Base-by-base conservation (phyloP, 2,113 vertebrate genomes). In the Cygnus atratus region DNA sequence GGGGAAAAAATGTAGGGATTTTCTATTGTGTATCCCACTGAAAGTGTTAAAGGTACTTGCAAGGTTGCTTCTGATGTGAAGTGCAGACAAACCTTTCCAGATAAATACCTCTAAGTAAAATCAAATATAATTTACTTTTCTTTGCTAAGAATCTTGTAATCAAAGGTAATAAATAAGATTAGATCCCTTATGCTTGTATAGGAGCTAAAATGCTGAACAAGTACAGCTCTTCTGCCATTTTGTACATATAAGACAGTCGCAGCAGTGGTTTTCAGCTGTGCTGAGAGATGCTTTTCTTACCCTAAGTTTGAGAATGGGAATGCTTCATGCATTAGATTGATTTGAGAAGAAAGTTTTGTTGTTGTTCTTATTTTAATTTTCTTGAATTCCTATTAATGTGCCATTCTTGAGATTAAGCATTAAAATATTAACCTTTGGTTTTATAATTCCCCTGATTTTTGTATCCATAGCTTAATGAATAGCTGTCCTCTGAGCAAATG, bases 401-500 rank as follows among this genome's bases (percentile, higher is more conserved):
- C 14, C 22, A n/a, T 75, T 65, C 74, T 68, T 71, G 62, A 74
- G n/a, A 55, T 5, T n/a, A 61, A 68, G 9, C 13, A 8, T 63
- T 68, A 25, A 52, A 26, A 29, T 62, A 13, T 52, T 80, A 89
- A 85, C 35, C 48, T 81, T 89, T 62, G 48, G 6, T 71, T 72
- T 73, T 88, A 81, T 88, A 85, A 85, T 66, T 46, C 12, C 16
- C 8, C 21, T 31, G 20, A 35, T 76, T 85, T 89, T 84, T 84
- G 13, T 57, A 87, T 75, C 87, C 68, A 29, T 79, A 84, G 46
- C 26, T 43, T 71, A 94, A 90, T 71, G 67, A 84, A 93, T 78
- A 78, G 88, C 84, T 93, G 77, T 84, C 73, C 93, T 80, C 74
- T 88, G 84, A 87, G 84, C 43, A 96, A 88, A 95, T 84, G 71